Evolutionary conservation across 2,797 vertebrate genomes (phyloP), one percentile per base, ranked within the genome.

Genomic region (Coreius guichenoti): DNA sequence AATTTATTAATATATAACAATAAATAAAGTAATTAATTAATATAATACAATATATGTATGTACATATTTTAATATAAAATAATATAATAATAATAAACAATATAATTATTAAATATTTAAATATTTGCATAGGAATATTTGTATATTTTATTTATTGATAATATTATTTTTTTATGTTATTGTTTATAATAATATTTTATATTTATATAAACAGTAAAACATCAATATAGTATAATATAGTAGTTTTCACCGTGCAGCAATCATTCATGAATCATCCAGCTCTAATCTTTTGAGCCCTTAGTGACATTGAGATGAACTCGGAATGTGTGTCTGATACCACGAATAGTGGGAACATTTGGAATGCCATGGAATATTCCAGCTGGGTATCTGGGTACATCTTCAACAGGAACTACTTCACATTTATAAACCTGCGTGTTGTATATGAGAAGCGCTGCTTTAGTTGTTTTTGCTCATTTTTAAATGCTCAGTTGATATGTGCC

Each of bases 281-380:
- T 47, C 26, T 65, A 65, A 65, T 65, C 63, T 2, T 73, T 21
- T 73, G 67, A 73, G 69, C 51, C 36, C 80, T 5, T 61, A 45
- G 80, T 81, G 80, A 74, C 31, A 33, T 26, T n/a, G 65, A 51
- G 67, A 72, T 81, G 49, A 56, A 8, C 47, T 31, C 9, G 73
- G 82, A 54, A 83, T 83, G 82, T 83, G 72, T 76, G 61, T 77
- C 45, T 68, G 72, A 67, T 67, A 29, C 47, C 51, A 4, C 3
- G 14, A 85, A 68, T 65, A 81, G 81, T 87, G 86, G 86, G 86
- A 86, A 89, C 39, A 82, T 54, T 21, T 68, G 19, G 58, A 84
- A 65, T 65, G 82, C 67, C 80, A 79, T 75, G 77, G 81, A 47
- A 74, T 84, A 63, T 75, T 76, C 39, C 82, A 80, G 70, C 70